Evolutionary conservation across 2,113 vertebrate species (phyloP).

Genomic region (Mustela lutreola): DNA sequence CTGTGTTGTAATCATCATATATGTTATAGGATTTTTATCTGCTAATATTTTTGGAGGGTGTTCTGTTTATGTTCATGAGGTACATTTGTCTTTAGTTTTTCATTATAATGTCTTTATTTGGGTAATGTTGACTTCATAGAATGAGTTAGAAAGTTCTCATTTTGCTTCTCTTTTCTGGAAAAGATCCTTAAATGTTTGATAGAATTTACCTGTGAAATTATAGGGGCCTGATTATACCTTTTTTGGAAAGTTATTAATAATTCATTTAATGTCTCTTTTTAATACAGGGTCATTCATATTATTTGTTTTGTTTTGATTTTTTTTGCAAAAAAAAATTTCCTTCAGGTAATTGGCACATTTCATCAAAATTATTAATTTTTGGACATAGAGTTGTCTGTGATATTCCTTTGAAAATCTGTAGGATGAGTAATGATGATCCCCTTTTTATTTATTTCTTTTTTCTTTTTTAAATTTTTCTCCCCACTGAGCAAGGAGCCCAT

Average conservation of each 20-base stretch:
- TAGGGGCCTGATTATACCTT: not conserved
- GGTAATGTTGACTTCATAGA: not conserved
- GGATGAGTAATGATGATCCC: not conserved
- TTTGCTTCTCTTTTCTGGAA: not conserved
- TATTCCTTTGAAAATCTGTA: not conserved
- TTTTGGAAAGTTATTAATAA: not conserved
- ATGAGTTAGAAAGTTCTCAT: not conserved
- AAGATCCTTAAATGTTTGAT: not conserved
- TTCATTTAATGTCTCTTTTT: not conserved
- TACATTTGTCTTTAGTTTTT: not conserved
- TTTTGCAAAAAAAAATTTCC: not conserved
- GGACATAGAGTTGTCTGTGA: not conserved
- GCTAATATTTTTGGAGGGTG: not conserved
- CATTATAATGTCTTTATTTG: not conserved
- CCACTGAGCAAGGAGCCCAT: too few species aligned
- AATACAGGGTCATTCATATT: not conserved
- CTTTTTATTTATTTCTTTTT: not conserved
- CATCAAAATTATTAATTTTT: not conserved
- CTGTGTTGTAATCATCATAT: not conserved
- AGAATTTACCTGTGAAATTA: not conserved
- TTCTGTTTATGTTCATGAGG: not conserved
- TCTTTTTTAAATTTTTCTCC: too few species aligned
- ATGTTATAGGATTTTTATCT: not conserved
- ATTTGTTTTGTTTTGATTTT: not conserved
- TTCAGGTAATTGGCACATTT: not conserved